Conservation (phyloP, 1,140 invertebrate species). For the Eubasilissa regina region DNA sequence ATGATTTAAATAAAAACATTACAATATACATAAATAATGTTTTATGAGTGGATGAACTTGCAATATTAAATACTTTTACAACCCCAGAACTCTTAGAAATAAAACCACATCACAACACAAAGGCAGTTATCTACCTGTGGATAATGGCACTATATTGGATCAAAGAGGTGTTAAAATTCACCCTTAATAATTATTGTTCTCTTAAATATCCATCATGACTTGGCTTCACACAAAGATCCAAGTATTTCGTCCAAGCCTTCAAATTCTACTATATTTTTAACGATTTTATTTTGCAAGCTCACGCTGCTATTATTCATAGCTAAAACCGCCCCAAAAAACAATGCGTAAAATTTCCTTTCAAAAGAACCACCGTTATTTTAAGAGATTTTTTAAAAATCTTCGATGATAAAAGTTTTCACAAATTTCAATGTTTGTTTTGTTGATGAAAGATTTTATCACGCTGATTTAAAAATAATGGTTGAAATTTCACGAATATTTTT, state of each 20-base stretch:
- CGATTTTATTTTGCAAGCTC: constrained; percentile 25
- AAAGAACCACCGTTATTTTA: constrained; percentile 32
- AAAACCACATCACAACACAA: constrained; percentile 50
- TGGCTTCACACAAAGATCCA: constrained; percentile 33
- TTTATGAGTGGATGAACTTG: too few relatives aligned
- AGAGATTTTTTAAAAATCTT: neutral
- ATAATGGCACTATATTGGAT: constrained; percentile 43
- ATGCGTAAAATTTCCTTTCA: neutral
- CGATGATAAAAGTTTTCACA: constrained; percentile 25
- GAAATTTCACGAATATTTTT: neutral
- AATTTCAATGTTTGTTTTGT: constrained; percentile 59
- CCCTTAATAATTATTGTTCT: constrained; percentile 31
- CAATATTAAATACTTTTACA: too few relatives aligned
- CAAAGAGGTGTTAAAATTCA: constrained; percentile 54
- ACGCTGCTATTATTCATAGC: constrained; percentile 31
- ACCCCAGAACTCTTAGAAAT: neutral
- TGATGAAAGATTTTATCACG: constrained; percentile 57
- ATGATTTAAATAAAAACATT: too few relatives aligned
- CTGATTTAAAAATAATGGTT: constrained; percentile 14
- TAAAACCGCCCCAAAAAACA: constrained; percentile 31
- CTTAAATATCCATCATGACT: constrained; percentile 35
- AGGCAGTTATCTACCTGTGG: constrained; percentile 17
- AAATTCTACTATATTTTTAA: constrained; percentile 20
- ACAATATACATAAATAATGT: too few relatives aligned
- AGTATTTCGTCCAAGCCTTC: neutral